Evolutionary conservation across 2,797 vertebrate genomes (phyloP).

Genomic region (Fratercula arctica): DNA sequence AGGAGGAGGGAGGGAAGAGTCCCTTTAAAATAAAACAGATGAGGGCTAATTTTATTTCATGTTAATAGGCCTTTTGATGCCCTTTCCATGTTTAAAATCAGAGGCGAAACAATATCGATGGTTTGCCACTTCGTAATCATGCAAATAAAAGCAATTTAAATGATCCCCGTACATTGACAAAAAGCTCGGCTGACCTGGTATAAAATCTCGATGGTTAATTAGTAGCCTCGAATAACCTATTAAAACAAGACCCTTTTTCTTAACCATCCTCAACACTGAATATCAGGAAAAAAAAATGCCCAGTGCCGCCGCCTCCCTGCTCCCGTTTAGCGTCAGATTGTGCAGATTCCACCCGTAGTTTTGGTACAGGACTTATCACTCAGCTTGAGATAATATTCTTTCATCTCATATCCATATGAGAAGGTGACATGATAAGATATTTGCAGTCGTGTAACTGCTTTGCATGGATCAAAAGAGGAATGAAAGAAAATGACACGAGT

Average conservation of each 20-base stretch:
- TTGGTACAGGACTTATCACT: slow-evolving; percentile 64
- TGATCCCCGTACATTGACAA: not conserved
- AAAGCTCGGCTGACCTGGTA: not conserved
- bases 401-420: slow-evolving; percentile 73
- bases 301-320: not conserved
- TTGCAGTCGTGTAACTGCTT: slow-evolving; percentile 80
- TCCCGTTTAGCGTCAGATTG: slow-evolving; percentile 41
- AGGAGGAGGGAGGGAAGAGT: not conserved
- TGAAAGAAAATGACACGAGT: slow-evolving; percentile 79
- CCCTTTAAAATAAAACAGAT: slow-evolving; percentile 66
- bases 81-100: slow-evolving; percentile 33
- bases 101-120: not conserved
- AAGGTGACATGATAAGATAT: slow-evolving; percentile 78
- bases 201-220: slow-evolving; percentile 42
- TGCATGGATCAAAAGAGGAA: slow-evolving; percentile 82
- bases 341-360: slow-evolving; percentile 56
- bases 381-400: slow-evolving; percentile 74
- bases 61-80: slow-evolving; percentile 47
- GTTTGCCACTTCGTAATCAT: not conserved
- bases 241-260: slow-evolving; percentile 29
- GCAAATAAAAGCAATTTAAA: slow-evolving; percentile 37
- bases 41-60: slow-evolving; percentile 64
- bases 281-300: not conserved
- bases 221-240: not conserved
- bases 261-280: not conserved